Conservation (phyloP, 2,888 invertebrate species). For the Endomychus coccineus region DNA sequence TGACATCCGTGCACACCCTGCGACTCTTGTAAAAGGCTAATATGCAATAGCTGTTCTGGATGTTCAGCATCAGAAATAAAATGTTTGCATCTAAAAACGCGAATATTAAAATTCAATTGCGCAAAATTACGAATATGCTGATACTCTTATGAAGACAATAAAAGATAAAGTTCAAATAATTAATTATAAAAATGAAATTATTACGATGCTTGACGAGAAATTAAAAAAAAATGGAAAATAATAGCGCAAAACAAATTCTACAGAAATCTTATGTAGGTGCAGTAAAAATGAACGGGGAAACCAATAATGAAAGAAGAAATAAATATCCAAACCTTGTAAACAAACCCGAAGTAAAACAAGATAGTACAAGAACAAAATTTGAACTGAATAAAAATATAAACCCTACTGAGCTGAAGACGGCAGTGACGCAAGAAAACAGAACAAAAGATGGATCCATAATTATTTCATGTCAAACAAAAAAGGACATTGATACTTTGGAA, state of each 20-base stretch:
- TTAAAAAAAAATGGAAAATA: no score
- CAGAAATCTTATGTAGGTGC: no score
- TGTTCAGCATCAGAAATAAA: not conserved
- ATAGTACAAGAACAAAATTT: not conserved
- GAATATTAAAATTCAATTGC: conserved; percentile 1
- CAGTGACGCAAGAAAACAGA: not conserved
- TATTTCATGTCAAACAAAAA: conserved; percentile 1
- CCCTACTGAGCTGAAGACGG: not conserved
- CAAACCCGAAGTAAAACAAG: not conserved
- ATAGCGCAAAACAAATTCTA: no score
- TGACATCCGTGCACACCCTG: not conserved
- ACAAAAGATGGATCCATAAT: not conserved
- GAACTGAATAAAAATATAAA: conserved; percentile 1
- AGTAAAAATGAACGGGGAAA: no score
- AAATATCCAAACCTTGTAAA: not conserved
- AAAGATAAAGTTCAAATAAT: not conserved
- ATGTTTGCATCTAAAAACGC: not conserved
- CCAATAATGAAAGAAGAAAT: no score
- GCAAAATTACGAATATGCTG: not conserved
- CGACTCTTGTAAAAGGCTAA: not conserved
- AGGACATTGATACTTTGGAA: not conserved
- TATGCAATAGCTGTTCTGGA: conserved; percentile 1
- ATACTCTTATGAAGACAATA: conserved; percentile 1
- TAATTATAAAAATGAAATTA: not conserved
- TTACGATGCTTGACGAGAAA: not conserved